These are phyloP conservation scores for Protophormia terraenovae DNA, from an alignment of 2,888 invertebrate genomes.

Conservation along the genomic window DNA sequence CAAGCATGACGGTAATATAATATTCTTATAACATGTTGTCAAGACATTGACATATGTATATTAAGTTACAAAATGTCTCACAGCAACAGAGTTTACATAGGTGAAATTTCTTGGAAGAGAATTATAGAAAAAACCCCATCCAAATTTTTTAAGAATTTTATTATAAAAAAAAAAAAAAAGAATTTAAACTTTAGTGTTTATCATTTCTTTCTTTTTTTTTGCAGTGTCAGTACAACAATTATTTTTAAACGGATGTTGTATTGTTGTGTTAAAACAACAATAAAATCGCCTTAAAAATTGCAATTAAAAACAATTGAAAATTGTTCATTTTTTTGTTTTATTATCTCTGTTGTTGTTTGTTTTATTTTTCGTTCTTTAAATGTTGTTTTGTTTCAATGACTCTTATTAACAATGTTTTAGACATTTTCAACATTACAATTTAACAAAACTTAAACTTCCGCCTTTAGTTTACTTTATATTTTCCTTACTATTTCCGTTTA, in stretches of 20 bases:
- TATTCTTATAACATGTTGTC: constrained; percentile 19
- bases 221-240: not conserved
- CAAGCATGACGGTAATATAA: constrained; percentile 31
- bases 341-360: not conserved
- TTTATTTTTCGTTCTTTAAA: not conserved
- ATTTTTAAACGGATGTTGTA: not conserved
- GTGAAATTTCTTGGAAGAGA: constrained; percentile 50
- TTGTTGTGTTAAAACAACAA: constrained; percentile 16
- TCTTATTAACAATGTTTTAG: constrained; percentile 54
- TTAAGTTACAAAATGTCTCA: constrained; percentile 33
- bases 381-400: constrained; percentile 29
- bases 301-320: constrained; percentile 50
- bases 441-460: constrained; percentile 62
- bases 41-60: not conserved
- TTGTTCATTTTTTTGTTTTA: constrained; percentile 25
- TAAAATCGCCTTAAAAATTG: constrained; percentile 23
- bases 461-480: constrained; percentile 50
- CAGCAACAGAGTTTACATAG: not conserved
- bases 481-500: constrained; percentile 58
- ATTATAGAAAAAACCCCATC: no score
- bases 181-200: no score
- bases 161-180: no score
- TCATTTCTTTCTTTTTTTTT: not conserved
- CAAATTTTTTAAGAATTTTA: no score
- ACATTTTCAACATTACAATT: constrained; percentile 50